phyloP scores from a whole-genome alignment of 2,888 invertebrate species.

The Lydus trimaculatus region DNA sequence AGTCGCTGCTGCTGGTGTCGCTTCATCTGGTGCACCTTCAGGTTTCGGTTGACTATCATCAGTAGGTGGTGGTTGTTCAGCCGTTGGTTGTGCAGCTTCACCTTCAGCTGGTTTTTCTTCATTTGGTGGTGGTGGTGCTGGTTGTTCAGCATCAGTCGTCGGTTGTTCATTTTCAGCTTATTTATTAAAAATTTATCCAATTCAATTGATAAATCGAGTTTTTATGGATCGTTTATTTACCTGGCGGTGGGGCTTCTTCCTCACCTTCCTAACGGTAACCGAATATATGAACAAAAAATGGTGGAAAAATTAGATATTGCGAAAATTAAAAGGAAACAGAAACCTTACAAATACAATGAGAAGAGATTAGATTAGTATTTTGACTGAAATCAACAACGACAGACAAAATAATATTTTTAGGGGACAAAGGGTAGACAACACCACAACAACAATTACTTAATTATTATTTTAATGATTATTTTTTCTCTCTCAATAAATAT shows the following conservation, averaged over 20 bases:
- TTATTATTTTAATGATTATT: constrained; percentile 8
- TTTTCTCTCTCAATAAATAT: background rate
- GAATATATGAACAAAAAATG: constrained; percentile 6
- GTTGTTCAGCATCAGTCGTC: background rate
- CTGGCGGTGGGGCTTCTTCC: constrained; percentile 39
- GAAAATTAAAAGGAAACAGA: constrained; percentile 24
- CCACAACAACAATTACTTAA: constrained; percentile 19
- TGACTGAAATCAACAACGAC: constrained; percentile 21
- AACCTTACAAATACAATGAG: constrained; percentile 17
- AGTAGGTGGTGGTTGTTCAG: background rate
- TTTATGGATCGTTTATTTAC: constrained; percentile 18
- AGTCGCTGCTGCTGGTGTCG: constrained; percentile 32
- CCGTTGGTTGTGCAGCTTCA: constrained; percentile 11
- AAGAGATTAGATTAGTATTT: constrained; percentile 21
- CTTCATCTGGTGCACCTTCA: constrained; percentile 43
- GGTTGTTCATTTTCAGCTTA: constrained; percentile 3
- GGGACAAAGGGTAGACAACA: constrained; percentile 15
- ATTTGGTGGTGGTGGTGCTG: constrained; percentile 19
- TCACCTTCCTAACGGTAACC: constrained; percentile 41
- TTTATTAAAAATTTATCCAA: constrained; percentile 1
- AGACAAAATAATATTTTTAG: constrained; percentile 13
- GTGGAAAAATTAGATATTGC: constrained; percentile 14
- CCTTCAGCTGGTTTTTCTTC: constrained; percentile 43
- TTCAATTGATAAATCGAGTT: background rate
- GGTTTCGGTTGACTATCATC: constrained; percentile 38